Percentiles rank a stretch among this genome's conserved stretches.
Evolutionary conservation across 2,113 vertebrate species (phyloP).

Genomic region (Tympanuchus pallidicinctus): DNA sequence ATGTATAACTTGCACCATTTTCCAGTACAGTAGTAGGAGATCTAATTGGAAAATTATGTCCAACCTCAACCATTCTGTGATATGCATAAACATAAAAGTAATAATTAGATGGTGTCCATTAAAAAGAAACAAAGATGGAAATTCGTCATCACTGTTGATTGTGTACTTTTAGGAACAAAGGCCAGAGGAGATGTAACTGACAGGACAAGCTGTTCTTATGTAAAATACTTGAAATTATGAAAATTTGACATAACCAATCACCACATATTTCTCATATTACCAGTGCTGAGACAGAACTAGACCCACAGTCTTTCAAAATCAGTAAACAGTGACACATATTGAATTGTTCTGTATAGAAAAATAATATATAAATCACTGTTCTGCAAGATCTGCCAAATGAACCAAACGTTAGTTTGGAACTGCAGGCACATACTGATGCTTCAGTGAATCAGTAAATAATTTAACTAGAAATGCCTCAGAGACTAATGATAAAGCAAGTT

Average conservation of each 20-base stretch:
- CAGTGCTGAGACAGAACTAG: neutral
- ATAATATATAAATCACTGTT: neutral
- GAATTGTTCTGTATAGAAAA: neutral
- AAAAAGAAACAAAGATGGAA: neutral
- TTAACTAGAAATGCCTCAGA: neutral
- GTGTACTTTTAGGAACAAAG: neutral
- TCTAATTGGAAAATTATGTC: neutral
- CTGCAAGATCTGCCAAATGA: neutral
- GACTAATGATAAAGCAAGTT: neutral
- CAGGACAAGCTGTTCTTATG: neutral
- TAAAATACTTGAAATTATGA: neutral
- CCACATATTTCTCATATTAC: neutral
- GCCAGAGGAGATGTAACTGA: neutral
- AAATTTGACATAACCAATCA: neutral
- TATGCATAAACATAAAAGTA: neutral
- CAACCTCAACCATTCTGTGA: neutral
- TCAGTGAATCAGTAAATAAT: neutral
- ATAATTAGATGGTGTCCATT: neutral
- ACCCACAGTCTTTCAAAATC: neutral
- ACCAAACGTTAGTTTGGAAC: neutral
- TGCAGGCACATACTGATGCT: neutral
- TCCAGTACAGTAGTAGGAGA: neutral
- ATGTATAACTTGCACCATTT: neutral
- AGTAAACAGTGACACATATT: neutral
- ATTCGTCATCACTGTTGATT: neutral